These are phyloP conservation scores for Eptatretus burgeri DNA, from an alignment of 2,113 vertebrate species.

Conservation along the genomic window DNA sequence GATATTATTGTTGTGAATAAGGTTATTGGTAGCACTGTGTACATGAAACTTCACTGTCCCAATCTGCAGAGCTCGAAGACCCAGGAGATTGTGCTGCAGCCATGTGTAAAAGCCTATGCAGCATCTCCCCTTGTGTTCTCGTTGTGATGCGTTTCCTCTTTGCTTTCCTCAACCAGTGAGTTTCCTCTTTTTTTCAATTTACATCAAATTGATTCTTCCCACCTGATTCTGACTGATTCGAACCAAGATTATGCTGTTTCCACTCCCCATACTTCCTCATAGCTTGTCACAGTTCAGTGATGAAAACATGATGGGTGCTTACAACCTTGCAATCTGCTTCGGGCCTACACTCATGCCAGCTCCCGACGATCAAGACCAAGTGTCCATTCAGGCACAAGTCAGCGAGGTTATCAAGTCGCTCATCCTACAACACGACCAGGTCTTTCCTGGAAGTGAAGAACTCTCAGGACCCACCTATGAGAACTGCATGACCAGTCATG, in stretches of 20 bases:
- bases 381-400: conserved; percentile 82
- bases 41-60: no score
- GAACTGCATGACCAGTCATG: conserved; percentile 88
- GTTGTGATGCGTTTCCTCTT: background rate
- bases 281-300: conserved; percentile 91
- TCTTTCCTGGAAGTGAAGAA: conserved; percentile 57
- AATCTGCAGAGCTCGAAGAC: conserved; percentile 52
- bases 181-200: background rate
- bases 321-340: conserved; percentile 95
- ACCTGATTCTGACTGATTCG: no score
- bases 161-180: conserved; percentile 4
- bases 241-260: background rate
- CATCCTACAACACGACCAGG: conserved; percentile 65
- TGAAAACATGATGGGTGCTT: conserved; percentile 99
- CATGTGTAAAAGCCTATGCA: conserved; percentile 74
- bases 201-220: no score
- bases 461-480: conserved; percentile 81
- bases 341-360: conserved; percentile 94
- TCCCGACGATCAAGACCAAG: conserved; percentile 77
- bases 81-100: conserved; percentile 77
- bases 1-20: no score
- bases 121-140: conserved; percentile 23
- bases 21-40: no score
- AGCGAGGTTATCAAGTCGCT: conserved; percentile 96
- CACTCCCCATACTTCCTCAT: background rate